Evolutionary conservation across 2,888 invertebrate genomes (phyloP).

Genomic region (Drosophila emarginata): DNA sequence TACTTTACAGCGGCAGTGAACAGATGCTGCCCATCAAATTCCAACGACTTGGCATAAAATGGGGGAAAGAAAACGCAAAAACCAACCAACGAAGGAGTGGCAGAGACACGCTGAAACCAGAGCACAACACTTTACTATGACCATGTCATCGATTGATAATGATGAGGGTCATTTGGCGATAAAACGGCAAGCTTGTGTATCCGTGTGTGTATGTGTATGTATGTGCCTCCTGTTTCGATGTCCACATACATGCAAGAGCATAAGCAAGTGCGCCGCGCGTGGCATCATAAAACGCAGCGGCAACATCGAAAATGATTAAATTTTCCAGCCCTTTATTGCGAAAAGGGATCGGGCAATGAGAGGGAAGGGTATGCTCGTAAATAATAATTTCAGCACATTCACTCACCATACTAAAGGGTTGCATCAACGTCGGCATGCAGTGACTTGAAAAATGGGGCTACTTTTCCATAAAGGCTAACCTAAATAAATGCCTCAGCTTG

Average conservation of each 20-base stretch:
- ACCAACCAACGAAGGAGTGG: background rate
- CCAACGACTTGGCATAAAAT: conserved; percentile 20
- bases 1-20: background rate
- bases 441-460: too few species aligned
- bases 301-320: conserved; percentile 57
- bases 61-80: conserved; percentile 20
- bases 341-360: conserved; percentile 22
- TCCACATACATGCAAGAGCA: background rate
- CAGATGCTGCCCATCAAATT: conserved; percentile 13
- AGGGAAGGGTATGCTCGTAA: background rate
- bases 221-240: background rate
- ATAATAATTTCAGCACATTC: background rate
- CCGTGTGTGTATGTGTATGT: background rate
- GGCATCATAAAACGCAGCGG: conserved; percentile 52
- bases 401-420: background rate
- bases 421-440: background rate
- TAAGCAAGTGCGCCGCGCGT: conserved; percentile 34
- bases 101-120: conserved; percentile 18
- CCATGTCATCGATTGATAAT: conserved; percentile 61
- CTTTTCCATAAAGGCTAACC: too few species aligned
- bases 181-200: conserved; percentile 43
- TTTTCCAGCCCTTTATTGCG: conserved; percentile 34
- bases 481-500: background rate
- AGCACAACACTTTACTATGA: conserved; percentile 35
- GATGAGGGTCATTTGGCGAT: conserved; percentile 64